These are phyloP conservation scores for Periphyllus acericola DNA, from an alignment of 2,888 invertebrate species.

Conservation along the genomic window DNA sequence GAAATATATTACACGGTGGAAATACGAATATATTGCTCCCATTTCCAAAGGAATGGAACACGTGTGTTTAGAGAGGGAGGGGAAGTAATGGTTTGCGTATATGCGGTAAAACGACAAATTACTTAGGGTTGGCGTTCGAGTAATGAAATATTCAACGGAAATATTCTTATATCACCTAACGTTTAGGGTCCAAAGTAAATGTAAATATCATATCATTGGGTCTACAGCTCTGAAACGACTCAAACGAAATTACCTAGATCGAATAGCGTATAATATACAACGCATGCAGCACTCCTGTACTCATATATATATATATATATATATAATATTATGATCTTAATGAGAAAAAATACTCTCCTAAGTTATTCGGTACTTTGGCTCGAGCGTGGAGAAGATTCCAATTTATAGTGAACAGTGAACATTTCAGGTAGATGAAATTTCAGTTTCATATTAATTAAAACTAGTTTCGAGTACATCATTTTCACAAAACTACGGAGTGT, in stretches of 20 bases:
- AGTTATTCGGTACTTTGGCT: background rate
- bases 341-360: conserved; percentile 1
- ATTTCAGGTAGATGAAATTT: background rate
- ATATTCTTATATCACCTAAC: conserved; percentile 58
- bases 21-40: conserved; percentile 56
- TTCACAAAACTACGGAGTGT: background rate
- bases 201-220: conserved; percentile 58
- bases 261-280: background rate
- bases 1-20: conserved; percentile 55
- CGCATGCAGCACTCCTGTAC: background rate
- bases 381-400: background rate
- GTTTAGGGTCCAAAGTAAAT: conserved; percentile 56
- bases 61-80: conserved; percentile 29
- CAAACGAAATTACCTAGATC: conserved; percentile 21
- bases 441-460: background rate
- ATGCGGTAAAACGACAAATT: conserved; percentile 59
- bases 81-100: conserved; percentile 53
- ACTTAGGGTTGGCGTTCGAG: conserved; percentile 58
- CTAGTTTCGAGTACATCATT: background rate
- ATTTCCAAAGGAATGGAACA: conserved; percentile 47
- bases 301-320: background rate
- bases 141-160: conserved; percentile 60
- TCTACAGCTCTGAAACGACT: conserved; percentile 22
- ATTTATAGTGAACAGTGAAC: background rate
- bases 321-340: background rate